Evolutionary conservation across 2,797 vertebrate genomes (phyloP).

Genomic region (Geotrypetes seraphini): DNA sequence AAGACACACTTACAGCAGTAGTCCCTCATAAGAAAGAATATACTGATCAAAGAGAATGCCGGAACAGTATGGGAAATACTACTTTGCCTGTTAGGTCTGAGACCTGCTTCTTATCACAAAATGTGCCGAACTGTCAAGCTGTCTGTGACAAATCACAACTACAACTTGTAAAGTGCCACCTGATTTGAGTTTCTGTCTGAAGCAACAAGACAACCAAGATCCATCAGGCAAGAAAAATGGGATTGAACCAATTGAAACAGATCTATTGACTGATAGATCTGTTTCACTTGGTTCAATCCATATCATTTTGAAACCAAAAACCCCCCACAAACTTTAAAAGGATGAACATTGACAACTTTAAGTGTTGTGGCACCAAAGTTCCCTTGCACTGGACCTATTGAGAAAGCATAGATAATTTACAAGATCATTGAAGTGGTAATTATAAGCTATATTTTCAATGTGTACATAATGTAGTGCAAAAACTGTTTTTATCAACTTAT

Average conservation of each 20-base stretch:
- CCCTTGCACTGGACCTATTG: not conserved
- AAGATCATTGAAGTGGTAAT: too few relatives aligned
- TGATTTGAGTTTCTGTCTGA: not conserved
- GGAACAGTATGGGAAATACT: too few relatives aligned
- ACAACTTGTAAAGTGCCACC: not conserved
- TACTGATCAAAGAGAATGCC: constrained; percentile 26
- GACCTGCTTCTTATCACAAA: constrained; percentile 33
- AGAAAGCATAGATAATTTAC: not conserved
- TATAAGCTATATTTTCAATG: too few relatives aligned
- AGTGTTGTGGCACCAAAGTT: not conserved
- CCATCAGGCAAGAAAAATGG: not conserved
- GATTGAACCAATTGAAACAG: too few relatives aligned
- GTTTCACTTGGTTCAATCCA: not conserved
- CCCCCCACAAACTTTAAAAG: not conserved
- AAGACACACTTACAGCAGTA: constrained; percentile 17
- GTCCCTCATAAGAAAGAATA: constrained; percentile 6
- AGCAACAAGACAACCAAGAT: not conserved
- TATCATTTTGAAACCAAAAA: not conserved
- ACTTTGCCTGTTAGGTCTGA: constrained; percentile 8
- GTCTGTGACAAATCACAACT: constrained; percentile 25
- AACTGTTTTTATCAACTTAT: too few relatives aligned
- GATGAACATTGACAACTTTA: not conserved
- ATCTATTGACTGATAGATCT: not conserved
- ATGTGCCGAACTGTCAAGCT: constrained; percentile 20
- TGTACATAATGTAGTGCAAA: too few relatives aligned